Evolutionary conservation across 2,113 vertebrate genomes (phyloP).

Genomic region (Gallinago undulata): DNA sequence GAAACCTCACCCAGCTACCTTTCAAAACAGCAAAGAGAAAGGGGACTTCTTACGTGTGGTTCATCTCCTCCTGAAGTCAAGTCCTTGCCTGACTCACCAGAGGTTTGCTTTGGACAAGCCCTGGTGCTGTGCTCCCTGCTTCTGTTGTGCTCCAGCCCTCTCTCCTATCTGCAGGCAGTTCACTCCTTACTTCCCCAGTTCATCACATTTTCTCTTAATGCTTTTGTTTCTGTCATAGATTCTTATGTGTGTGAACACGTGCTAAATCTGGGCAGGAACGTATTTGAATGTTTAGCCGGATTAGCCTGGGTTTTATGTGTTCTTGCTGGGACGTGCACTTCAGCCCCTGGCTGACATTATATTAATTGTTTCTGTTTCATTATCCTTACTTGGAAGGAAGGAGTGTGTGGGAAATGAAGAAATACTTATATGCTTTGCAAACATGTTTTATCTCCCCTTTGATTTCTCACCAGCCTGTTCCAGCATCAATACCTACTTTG

Average conservation of each 20-base stretch:
- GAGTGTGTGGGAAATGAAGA: background rate
- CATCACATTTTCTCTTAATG: slow-evolving; percentile 32
- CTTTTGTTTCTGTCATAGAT: background rate
- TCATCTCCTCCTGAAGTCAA: background rate
- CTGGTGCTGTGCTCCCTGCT: background rate
- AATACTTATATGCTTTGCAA: background rate
- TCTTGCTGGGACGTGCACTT: background rate
- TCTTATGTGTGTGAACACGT: background rate
- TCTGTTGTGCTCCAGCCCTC: background rate
- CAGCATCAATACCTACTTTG: background rate
- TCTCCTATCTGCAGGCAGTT: background rate
- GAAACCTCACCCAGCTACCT: background rate
- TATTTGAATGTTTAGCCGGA: background rate
- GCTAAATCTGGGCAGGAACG: slow-evolving; percentile 44
- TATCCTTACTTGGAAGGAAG: background rate
- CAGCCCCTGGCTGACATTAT: background rate
- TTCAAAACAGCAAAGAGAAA: background rate
- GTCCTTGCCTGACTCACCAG: background rate
- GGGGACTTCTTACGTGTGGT: rapidly evolving
- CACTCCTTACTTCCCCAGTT: slow-evolving; percentile 13
- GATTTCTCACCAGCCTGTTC: background rate
- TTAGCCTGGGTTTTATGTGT: background rate
- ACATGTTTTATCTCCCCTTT: background rate
- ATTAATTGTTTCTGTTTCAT: background rate
- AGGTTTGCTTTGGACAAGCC: background rate